Evolutionary conservation across 1,140 invertebrate genomes (phyloP).

Genomic region (Micrasema longulum): DNA sequence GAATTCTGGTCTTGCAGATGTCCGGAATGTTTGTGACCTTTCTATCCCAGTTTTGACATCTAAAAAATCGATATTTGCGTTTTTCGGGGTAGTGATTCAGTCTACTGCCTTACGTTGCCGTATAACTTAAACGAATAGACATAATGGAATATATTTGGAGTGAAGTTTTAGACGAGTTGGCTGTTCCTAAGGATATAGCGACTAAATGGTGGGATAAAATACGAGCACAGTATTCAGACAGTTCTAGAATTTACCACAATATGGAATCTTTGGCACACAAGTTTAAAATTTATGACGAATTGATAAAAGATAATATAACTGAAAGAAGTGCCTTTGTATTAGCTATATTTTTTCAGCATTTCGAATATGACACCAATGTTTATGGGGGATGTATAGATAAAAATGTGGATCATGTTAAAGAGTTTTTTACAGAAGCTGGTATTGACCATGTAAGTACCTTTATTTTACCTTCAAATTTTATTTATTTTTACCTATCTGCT

Average conservation of each 20-base stretch:
- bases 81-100: constrained; percentile 13
- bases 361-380: constrained; percentile 49
- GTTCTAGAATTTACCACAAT: constrained; percentile 47
- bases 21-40: constrained; percentile 21
- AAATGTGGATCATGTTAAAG: constrained; percentile 50
- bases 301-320: constrained; percentile 47
- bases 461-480: too few species aligned
- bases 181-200: constrained; percentile 46
- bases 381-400: constrained; percentile 51
- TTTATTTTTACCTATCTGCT: too few species aligned
- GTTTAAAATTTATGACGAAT: constrained; percentile 43
- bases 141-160: constrained; percentile 51
- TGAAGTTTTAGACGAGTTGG: constrained; percentile 40
- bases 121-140: not conserved
- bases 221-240: constrained; percentile 45
- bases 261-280: constrained; percentile 48
- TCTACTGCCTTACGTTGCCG: constrained; percentile 10
- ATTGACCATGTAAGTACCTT: constrained; percentile 50
- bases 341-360: constrained; percentile 53
- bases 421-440: constrained; percentile 51
- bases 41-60: constrained; percentile 38
- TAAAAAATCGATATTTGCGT: constrained; percentile 42
- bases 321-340: constrained; percentile 49
- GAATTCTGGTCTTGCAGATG: not conserved
- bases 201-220: constrained; percentile 51